Conservation (phyloP, 1,140 invertebrate genomes). For the Oreohelix idahoensis region DNA sequence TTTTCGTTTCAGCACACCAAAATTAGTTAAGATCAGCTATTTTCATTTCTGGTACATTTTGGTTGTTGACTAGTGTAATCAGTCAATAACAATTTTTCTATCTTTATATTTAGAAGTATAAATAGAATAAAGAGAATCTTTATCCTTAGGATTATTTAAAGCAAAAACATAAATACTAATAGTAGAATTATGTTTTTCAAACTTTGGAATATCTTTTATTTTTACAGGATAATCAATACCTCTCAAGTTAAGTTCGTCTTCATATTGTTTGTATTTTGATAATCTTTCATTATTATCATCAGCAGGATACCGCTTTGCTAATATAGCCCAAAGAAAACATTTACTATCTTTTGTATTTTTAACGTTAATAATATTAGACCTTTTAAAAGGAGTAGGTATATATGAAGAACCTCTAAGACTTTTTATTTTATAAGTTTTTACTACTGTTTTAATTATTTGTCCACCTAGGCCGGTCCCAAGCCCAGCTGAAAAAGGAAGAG, state of each 20-base stretch:
- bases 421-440: conserved; percentile 6
- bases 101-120: conserved; percentile 1
- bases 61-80: not conserved
- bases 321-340: not conserved
- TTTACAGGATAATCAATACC: conserved; percentile 2
- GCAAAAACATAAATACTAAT: conserved; percentile 5
- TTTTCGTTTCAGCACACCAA: not conserved
- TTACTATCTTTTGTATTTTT: conserved; percentile 9
- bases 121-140: conserved; percentile 12
- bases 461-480: too few species aligned
- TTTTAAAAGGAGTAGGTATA: conserved; percentile 13
- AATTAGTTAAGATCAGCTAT: not conserved
- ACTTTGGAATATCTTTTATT: not conserved
- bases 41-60: not conserved
- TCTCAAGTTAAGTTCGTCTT: not conserved
- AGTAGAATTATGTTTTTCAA: not conserved
- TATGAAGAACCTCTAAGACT: not conserved
- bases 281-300: conserved; percentile 7
- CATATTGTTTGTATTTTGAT: not conserved
- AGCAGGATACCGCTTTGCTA: not conserved
- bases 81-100: conserved; percentile 5
- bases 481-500: too few species aligned
- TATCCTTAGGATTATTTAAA: not conserved
- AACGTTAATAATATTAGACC: conserved; percentile 4
- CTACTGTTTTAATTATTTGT: not conserved